Conservation (phyloP, 2,113 vertebrate species). For the Aplodontia rufa region DNA sequence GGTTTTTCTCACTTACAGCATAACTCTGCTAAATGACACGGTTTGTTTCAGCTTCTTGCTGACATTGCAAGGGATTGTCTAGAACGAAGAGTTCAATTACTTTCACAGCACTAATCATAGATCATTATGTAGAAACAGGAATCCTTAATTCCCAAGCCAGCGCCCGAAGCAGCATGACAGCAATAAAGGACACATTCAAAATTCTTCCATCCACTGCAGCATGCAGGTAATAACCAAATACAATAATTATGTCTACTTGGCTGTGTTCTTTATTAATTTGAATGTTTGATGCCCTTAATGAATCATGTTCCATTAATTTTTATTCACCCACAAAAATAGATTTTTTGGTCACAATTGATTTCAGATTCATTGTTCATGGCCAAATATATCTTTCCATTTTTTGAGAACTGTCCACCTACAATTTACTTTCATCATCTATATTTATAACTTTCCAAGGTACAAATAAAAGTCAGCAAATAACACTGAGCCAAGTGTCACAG, state of each 20-base stretch:
- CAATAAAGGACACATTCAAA: slow-evolving; percentile 53
- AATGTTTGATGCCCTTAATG: slow-evolving; percentile 38
- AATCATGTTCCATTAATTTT: slow-evolving; percentile 56
- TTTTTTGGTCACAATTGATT: not conserved
- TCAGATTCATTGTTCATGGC: not conserved
- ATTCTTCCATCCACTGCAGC: slow-evolving; percentile 9
- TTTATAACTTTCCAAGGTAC: slow-evolving; percentile 20
- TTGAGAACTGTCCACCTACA: not conserved
- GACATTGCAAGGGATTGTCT: slow-evolving; percentile 56
- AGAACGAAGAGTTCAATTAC: slow-evolving; percentile 74
- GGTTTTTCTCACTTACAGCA: slow-evolving; percentile 66
- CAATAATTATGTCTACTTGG: slow-evolving; percentile 47
- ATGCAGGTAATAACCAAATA: slow-evolving; percentile 46
- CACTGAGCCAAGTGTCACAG: not conserved
- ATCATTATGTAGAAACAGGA: slow-evolving; percentile 54
- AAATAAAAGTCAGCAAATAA: slow-evolving; percentile 35
- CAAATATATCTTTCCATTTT: not conserved
- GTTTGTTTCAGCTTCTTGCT: slow-evolving; percentile 67
- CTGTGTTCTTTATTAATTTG: slow-evolving; percentile 52
- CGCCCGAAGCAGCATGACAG: not conserved
- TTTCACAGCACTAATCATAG: slow-evolving; percentile 59
- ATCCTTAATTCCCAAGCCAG: slow-evolving; percentile 44
- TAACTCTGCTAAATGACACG: slow-evolving; percentile 72
- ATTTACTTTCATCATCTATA: not conserved
- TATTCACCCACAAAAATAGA: slow-evolving; percentile 20